Base-by-base conservation (phyloP, 2,797 vertebrate species). In the Esox masquinongy region DNA sequence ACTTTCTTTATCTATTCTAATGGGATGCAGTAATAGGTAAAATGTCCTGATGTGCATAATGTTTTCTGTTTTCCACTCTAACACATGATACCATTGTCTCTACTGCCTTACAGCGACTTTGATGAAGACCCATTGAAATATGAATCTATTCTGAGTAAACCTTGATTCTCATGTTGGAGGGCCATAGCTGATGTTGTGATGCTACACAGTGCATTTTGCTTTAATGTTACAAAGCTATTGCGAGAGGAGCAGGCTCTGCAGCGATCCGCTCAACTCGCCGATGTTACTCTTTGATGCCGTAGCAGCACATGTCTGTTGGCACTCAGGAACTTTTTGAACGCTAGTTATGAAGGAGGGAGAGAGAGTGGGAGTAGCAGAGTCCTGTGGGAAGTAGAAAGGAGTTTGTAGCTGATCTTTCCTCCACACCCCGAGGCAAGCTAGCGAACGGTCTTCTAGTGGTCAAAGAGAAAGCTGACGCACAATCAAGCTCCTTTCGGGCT, bases 241-340 rank as follows among this genome's bases (percentile, higher is more conserved):
- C 39, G 9, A 43, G 9, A 43, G 5, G 39, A 43, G 39, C 39
- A 43, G 9, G 39, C 43, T 3, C 61, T 1, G 61, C 8, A 22
- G 67, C 67, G 31, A 49, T 61, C 34, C 49, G 31, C 80, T 70
- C n/a, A 19, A 56, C 68, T 5, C 43, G 9, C 43, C 43, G 43
- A 47, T 14, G 43, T 47, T 47, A 14, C 43, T 14, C 73, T 76
- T 71, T 83, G 72, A 82, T 79, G 70, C 68, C 17, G 70, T 34
- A 63, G 74, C 68, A 8, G 70, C 29, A 63, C 72, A 75, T 74
- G 61, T 68, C 67, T 64, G 70, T 39, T 68, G 75, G 24, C 15
- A 70, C 68, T 71, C 78, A 76, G 72, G 43, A 78, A 72, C 34
- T 70, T 80, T 47, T 77, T 79, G 66, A 82, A 79, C 53, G 3